phyloP scores from a whole-genome alignment of 1,140 invertebrate genomes.

The Zaprionus lachaisei region DNA sequence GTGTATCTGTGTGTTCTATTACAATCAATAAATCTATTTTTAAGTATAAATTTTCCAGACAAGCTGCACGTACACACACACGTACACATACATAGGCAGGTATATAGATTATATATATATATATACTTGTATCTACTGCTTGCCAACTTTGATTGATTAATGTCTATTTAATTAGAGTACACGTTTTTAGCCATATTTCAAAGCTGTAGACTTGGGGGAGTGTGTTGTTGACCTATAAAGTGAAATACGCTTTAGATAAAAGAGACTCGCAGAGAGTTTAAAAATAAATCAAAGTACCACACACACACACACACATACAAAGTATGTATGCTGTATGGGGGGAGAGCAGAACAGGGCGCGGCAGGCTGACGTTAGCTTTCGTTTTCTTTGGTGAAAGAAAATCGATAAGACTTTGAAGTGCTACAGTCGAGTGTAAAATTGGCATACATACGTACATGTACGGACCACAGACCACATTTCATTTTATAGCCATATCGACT shows the following conservation, averaged over 20 bases:
- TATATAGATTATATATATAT: not conserved
- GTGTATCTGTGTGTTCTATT: slow-evolving; percentile 40
- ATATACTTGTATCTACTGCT: slow-evolving; percentile 1
- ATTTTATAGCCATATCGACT: slow-evolving; percentile 30
- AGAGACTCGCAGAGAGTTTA: slow-evolving; percentile 16
- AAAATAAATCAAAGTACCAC: slow-evolving; percentile 42
- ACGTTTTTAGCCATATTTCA: slow-evolving; percentile 22
- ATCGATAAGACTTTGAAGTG: slow-evolving; percentile 55
- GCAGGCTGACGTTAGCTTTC: slow-evolving; percentile 25
- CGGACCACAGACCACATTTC: slow-evolving; percentile 17
- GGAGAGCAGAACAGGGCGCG: not conserved
- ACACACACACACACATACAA: not conserved
- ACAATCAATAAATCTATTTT: slow-evolving; percentile 82
- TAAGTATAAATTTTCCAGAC: slow-evolving; percentile 70
- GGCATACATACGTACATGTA: slow-evolving; percentile 38
- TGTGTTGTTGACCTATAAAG: slow-evolving; percentile 37
- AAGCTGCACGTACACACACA: slow-evolving; percentile 32
- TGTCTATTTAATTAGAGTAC: slow-evolving; percentile 49
- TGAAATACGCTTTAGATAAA: slow-evolving; percentile 22
- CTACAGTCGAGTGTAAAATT: slow-evolving; percentile 47
- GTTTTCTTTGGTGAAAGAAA: slow-evolving; percentile 42
- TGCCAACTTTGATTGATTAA: slow-evolving; percentile 42
- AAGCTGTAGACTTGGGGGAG: slow-evolving; percentile 5
- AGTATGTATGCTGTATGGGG: not conserved
- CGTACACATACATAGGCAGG: not conserved